Base-by-base conservation (phyloP, 2,888 invertebrate species). In the Lithosia quadra region DNA sequence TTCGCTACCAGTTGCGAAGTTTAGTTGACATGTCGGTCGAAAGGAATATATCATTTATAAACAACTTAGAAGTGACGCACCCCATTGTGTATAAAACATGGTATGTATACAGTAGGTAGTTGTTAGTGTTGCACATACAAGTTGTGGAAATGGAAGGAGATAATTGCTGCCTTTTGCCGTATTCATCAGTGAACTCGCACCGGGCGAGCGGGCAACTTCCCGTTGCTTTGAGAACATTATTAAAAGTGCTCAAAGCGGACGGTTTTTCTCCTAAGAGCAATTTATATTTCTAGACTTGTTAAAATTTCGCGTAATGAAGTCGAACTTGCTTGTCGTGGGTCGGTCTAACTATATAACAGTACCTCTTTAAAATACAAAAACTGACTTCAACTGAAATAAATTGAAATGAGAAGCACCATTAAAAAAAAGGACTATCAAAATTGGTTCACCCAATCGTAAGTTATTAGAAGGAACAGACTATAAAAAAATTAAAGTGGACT, bases 131-230 rank as follows among this genome's bases (percentile, higher is more conserved):
- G 1, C 8, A 49, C 2, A 18, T 39, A 39, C 39, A 9, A n/a
- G 18, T 49, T 49, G 49, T 49, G 49, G 1, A 49, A n/a, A 7
- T 49, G 49, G 49, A n/a, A 49, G n/a, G 2, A 49, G 49, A n/a
- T 49, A 49, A 49, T 49, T 49, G n/a, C 49, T 49, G 49, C 49
- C 49, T 49, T 49, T 49, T 49, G n/a, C 49, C n/a, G 49, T 49
- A 49, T 49, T 49, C n/a, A n/a, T n/a, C 49, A 49, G 49, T n/a
- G 49, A 49, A 49, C n/a, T 49, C 2, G 49, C 5, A 18, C 49
- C 18, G n/a, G n/a, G 49, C 13, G 34, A 10, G 34, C 34, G 13
- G 18, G 49, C 18, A 49, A 49, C 49, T 49, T n/a, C 49, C 9
- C n/a, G 3, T n/a, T 8, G 49, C 49, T 49, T 49, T 18, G 49